Evolutionary conservation across 2,113 vertebrate genomes (phyloP), one percentile per base, ranked within the genome.

Genomic region (Cyanoliseus patagonus): DNA sequence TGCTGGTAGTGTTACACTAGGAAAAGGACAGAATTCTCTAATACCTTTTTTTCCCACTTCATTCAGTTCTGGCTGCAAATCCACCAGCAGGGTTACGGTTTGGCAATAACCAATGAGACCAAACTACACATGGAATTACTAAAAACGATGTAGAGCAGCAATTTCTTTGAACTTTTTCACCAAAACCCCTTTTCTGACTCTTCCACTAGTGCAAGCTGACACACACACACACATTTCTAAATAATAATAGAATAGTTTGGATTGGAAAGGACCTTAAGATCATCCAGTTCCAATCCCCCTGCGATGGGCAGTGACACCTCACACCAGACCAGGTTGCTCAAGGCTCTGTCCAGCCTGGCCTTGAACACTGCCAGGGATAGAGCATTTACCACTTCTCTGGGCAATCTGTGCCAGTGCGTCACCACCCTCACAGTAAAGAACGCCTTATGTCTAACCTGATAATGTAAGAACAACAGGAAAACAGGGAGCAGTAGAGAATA

Each of bases 11-110:
- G 5, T 89, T 53, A 35, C 5, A 82, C 8, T 30, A 53, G n/a
- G 23, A 51, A 83, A 81, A 46, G 13, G 22, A 74, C 0, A 78
- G 15, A 87, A 44, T 35, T 75, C 25, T 49, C 7, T 35, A 86
- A 64, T 49, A 2, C 4, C 22, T 20, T 20, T 28, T 22, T 35
- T 30, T 11, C 7, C 0, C 2, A 31, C 5, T 10, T 31, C 11
- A n/a, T 68, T 86, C 31, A 66, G 11, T 55, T 64, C 12, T 39
- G 39, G 25, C 13, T 53, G 46, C 11, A 86, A 86, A 83, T 42
- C 55, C 20, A 76, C 17, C 18, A 83, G 53, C 20, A 77, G 41
- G 11, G 28, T 1, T 77, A 19, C 41, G 17, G 41, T 44, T 69
- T 80, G 35, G 33, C 41, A 39, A 4, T 17, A 74, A 77, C 10